Percentiles rank a stretch among this genome's conserved stretches.
Conservation (phyloP, 2,113 vertebrate species). For the Chaetura pelagica region DNA sequence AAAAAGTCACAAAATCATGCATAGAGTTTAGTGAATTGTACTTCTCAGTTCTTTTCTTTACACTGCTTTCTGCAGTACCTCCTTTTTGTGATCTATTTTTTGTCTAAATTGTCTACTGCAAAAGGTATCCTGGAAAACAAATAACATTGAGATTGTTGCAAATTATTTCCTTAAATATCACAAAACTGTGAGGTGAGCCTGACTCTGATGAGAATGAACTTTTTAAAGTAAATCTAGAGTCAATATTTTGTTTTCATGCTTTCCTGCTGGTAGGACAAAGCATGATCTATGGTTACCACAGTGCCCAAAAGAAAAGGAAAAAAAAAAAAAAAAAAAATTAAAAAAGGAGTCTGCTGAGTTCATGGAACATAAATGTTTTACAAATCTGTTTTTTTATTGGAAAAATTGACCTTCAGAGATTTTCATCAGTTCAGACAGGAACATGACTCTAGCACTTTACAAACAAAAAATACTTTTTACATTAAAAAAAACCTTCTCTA, state of each 20-base stretch:
- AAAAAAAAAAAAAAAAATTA: too few relatives aligned
- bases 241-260: neutral
- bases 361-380: neutral
- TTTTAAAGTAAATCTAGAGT: neutral
- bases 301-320: neutral
- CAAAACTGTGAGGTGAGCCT: neutral
- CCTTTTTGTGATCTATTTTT: neutral
- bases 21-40: neutral
- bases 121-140: neutral
- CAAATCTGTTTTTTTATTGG: neutral
- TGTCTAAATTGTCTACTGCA: neutral
- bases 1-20: too few relatives aligned
- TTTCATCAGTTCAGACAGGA: neutral
- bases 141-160: neutral
- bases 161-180: neutral
- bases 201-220: neutral
- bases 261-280: neutral
- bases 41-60: neutral
- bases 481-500: neutral
- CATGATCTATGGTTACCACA: neutral
- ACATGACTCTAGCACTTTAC: neutral
- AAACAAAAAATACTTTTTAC: neutral
- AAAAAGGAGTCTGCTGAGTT: neutral
- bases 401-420: neutral
- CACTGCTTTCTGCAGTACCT: neutral